phyloP scores from a whole-genome alignment of 1,140 invertebrate species.

The Eurosta solidaginis region DNA sequence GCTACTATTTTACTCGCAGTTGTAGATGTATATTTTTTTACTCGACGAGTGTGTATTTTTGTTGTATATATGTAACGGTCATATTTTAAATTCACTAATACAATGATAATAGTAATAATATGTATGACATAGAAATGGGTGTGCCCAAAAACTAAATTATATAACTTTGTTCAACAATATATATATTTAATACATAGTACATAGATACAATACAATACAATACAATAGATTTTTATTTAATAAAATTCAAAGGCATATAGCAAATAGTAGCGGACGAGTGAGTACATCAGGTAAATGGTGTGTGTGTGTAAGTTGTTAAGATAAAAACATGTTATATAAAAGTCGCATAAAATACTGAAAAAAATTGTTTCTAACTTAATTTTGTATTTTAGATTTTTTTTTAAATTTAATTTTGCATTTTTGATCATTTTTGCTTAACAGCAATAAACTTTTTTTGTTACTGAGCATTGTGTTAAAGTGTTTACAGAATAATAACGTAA shows the following conservation, averaged over 20 bases:
- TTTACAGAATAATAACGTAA: no score
- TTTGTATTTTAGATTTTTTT: no score
- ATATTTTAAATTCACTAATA: neutral
- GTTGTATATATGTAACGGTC: neutral
- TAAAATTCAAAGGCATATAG: neutral
- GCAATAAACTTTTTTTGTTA: no score
- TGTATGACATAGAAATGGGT: neutral
- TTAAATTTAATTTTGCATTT: no score
- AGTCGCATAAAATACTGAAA: neutral
- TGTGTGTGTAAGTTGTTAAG: no score
- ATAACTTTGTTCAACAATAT: neutral
- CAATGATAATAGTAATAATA: neutral
- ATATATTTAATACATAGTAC: no score
- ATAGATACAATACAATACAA: no score
- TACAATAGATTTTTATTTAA: slow-evolving; percentile 2
- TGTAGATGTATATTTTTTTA: neutral
- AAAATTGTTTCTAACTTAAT: no score
- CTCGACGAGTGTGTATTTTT: neutral
- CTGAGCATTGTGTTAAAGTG: no score
- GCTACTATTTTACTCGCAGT: no score
- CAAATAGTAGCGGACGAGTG: slow-evolving; percentile 12
- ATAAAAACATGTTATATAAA: neutral
- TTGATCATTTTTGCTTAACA: no score
- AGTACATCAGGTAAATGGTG: slow-evolving; percentile 5
- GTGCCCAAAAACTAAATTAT: neutral